Evolutionary conservation across 2,113 vertebrate genomes (phyloP), one percentile per base, ranked within the genome.

Genomic region (Otocyon megalotis): DNA sequence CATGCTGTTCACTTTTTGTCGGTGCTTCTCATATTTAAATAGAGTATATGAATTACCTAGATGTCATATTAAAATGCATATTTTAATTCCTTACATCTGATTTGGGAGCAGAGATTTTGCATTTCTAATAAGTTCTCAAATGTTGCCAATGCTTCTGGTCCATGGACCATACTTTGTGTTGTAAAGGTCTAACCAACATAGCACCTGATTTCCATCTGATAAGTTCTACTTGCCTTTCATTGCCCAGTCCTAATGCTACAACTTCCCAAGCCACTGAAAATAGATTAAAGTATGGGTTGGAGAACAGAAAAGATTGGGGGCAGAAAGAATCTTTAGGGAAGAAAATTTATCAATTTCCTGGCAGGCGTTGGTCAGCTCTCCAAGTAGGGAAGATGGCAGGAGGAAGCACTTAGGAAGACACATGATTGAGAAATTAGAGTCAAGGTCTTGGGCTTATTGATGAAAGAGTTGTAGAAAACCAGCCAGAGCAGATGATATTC

Each of bases 1-100:
- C 54, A 60, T 35, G n/a, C 58, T n/a, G 10, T 71, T 80, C 13
- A 60, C 14, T 71, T 87, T 83, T 53, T 72, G 26, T 63, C 67
- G 12, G 69, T 53, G 19, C 28, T 91, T 65, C 13, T 43, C 63
- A 69, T 65, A 91, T 22, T 65, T 85, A 32, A 56, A 67, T 28
- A 35, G 32, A n/a, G 48, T 30, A 19, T 43, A n/a, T n/a, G 17
- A 92, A 89, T 56, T 81, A 54, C 43, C 37, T 87, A 60, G 53
- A 24, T 48, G n/a, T 30, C 26, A 65, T 56, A 88, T 82, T 85
- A 94, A 96, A 92, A 65, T 77, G 67, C 13, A 92, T 16, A 76
- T 35, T 58, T 30, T 92, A 28, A 54, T 60, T 85, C 43, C 17
- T 86, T n/a, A 62, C 22, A 30, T 79, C 84, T 83, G 48, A 67